phyloP scores from a whole-genome alignment of 2,113 vertebrate genomes.

The Mixornis gularis region DNA sequence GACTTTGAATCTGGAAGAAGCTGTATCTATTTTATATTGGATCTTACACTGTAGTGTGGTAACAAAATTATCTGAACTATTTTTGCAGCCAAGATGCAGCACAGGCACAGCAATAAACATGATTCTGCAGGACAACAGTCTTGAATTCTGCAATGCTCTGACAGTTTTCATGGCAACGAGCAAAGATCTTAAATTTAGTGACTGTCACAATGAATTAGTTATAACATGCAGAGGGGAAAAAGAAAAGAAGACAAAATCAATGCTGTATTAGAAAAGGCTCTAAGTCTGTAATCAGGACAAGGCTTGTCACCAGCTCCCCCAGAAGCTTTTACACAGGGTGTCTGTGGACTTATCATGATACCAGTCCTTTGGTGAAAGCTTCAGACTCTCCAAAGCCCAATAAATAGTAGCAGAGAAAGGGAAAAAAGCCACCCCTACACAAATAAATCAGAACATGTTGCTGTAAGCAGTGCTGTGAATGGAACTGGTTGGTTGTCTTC shows the following conservation, averaged over 20 bases:
- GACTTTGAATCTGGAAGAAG: background rate
- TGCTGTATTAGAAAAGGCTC: background rate
- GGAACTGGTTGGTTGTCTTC: background rate
- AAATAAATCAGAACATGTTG: background rate
- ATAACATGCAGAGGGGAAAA: background rate
- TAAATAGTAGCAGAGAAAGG: background rate
- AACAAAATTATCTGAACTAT: background rate
- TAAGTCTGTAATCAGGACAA: background rate
- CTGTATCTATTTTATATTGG: background rate
- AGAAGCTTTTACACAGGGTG: background rate
- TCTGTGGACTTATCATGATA: background rate
- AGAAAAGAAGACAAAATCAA: background rate
- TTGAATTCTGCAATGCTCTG: background rate
- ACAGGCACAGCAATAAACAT: background rate
- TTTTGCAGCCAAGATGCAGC: background rate
- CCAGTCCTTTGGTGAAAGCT: background rate
- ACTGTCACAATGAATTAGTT: background rate
- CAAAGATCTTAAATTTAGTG: background rate
- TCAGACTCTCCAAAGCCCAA: background rate
- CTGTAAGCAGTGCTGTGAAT: background rate
- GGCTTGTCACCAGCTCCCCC: background rate
- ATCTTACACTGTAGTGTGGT: background rate
- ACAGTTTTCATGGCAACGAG: constrained; percentile 15
- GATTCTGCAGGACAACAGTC: background rate
- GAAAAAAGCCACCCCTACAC: background rate